These are phyloP conservation scores for Antigone vipio DNA, from an alignment of 2,113 vertebrate genomes.

Conservation along the genomic window DNA sequence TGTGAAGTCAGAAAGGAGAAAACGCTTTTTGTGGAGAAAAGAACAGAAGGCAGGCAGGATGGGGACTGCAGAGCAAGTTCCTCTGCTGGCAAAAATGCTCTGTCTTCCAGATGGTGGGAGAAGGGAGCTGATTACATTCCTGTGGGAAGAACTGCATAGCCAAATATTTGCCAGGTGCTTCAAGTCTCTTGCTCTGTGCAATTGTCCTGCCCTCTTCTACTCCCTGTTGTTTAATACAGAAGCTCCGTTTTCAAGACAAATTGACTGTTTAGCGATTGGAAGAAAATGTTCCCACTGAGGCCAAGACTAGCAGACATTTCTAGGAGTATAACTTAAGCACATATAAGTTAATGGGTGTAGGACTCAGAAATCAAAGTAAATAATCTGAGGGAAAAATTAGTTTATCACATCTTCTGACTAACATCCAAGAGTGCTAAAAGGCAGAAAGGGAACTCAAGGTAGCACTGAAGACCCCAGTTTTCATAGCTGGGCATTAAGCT, in stretches of 20 bases:
- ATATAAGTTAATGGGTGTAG: background rate
- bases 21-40: background rate
- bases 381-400: background rate
- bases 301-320: background rate
- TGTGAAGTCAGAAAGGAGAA: background rate
- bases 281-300: background rate
- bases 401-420: background rate
- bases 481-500: background rate
- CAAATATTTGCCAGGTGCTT: constrained; percentile 51
- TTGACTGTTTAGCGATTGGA: constrained; percentile 29
- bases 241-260: constrained; percentile 34
- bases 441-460: background rate
- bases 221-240: constrained; percentile 26
- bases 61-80: constrained; percentile 9
- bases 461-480: background rate
- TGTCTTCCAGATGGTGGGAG: constrained; percentile 46
- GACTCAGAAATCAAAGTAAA: background rate
- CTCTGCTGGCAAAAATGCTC: constrained; percentile 37
- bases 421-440: background rate
- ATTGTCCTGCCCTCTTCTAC: constrained; percentile 3
- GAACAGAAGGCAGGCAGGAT: constrained; percentile 44
- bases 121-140: constrained; percentile 25
- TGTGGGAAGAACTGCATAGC: constrained; percentile 18
- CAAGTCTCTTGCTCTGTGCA: background rate
- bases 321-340: background rate